Evolutionary conservation across 2,888 invertebrate genomes (phyloP).

Genomic region (Thelaira solivaga): DNA sequence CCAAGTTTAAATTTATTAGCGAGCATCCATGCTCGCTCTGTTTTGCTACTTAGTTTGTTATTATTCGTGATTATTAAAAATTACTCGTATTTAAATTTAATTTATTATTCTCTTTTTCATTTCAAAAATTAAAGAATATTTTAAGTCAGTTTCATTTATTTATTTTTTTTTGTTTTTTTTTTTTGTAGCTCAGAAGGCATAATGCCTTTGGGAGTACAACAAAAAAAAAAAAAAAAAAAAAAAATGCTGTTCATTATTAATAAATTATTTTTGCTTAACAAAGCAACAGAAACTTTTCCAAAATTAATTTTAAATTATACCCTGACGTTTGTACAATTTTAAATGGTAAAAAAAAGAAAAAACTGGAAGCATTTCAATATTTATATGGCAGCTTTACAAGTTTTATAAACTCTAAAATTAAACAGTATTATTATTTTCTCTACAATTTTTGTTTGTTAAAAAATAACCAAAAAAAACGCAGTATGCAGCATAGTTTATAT

Average conservation of each 20-base stretch:
- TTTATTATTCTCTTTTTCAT: no score
- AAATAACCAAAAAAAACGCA: no score
- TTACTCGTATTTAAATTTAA: no score
- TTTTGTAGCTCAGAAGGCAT: not conserved
- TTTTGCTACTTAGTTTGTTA: no score
- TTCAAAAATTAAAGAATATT: no score
- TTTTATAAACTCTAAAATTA: slow-evolving; percentile 48
- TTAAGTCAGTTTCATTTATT: no score
- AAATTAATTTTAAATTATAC: slow-evolving; percentile 17
- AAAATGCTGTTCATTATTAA: not conserved
- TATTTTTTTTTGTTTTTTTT: not conserved
- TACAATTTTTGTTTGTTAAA: not conserved
- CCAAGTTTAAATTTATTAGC: no score
- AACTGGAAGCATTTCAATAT: slow-evolving; percentile 35
- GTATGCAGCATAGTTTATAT: slow-evolving; percentile 24
- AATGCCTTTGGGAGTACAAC: slow-evolving; percentile 1
- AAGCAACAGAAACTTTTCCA: slow-evolving; percentile 9
- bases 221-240: no score
- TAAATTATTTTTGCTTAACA: slow-evolving; percentile 17
- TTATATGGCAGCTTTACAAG: slow-evolving; percentile 18
- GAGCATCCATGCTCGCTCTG: no score
- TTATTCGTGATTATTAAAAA: no score
- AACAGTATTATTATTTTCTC: slow-evolving; percentile 15
- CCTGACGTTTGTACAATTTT: slow-evolving; percentile 14
- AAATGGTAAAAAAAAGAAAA: not conserved